Conservation (phyloP, 2,888 invertebrate species). For the Melikaiella ostensackeni region DNA sequence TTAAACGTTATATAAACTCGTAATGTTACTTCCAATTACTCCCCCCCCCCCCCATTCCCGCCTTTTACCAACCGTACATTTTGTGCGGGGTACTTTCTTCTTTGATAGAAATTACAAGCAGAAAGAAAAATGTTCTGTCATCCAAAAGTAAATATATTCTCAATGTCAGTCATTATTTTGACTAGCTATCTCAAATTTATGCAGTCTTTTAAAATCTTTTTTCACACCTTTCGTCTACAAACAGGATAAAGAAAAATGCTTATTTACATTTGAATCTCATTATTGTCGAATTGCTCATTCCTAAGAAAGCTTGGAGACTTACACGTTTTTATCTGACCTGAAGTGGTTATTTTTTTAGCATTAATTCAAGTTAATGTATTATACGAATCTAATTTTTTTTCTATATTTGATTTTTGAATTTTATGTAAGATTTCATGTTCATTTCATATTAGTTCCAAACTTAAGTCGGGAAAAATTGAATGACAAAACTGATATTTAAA, state of each 20-base stretch:
- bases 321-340: background rate
- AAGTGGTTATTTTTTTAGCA: background rate
- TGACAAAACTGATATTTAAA: background rate
- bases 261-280: conserved; percentile 7
- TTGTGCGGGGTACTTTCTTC: too few relatives aligned
- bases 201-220: background rate
- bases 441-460: background rate
- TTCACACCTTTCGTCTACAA: conserved; percentile 19
- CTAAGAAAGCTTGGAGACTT: background rate
- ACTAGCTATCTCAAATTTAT: conserved; percentile 12
- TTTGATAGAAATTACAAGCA: background rate
- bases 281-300: background rate
- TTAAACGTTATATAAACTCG: too few relatives aligned
- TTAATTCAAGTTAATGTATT: background rate
- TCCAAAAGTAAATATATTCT: background rate
- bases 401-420: background rate
- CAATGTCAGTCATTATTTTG: background rate
- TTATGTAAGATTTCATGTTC: background rate
- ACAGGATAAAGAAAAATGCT: background rate
- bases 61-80: too few relatives aligned
- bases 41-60: too few relatives aligned
- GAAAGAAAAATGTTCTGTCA: background rate
- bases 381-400: background rate
- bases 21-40: too few relatives aligned
- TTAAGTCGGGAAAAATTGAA: background rate